Evolutionary conservation across 2,113 vertebrate species (phyloP).

Genomic region (Alaudala cheleensis): DNA sequence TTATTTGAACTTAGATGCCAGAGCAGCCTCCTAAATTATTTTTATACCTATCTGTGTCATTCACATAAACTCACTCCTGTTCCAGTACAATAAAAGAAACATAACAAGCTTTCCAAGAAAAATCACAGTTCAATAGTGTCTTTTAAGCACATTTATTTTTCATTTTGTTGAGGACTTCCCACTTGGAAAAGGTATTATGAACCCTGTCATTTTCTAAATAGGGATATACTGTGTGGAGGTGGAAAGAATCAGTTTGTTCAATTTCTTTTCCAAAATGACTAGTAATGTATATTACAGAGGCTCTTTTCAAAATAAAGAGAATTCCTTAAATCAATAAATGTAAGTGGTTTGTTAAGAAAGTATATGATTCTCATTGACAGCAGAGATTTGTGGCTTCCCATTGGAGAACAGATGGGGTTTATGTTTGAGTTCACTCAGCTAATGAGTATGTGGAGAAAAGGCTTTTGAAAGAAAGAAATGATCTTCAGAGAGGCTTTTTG

Average conservation of each 20-base stretch:
- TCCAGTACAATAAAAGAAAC: slow-evolving; percentile 13
- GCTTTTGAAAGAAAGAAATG: slow-evolving; percentile 37
- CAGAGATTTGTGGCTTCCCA: neutral
- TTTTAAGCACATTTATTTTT: slow-evolving; percentile 2
- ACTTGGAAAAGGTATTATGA: slow-evolving; percentile 13
- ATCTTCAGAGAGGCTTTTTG: neutral
- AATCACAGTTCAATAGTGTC: slow-evolving; percentile 9
- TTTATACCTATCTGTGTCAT: slow-evolving; percentile 27
- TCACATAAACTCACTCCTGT: slow-evolving; percentile 48
- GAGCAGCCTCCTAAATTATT: slow-evolving; percentile 3
- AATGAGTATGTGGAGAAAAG: slow-evolving; percentile 34
- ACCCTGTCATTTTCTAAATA: slow-evolving; percentile 6
- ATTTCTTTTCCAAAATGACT: slow-evolving; percentile 24
- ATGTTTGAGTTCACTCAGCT: slow-evolving; percentile 54
- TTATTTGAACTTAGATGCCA: slow-evolving; percentile 15
- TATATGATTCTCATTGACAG: neutral
- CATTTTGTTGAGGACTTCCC: slow-evolving; percentile 29
- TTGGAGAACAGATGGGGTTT: neutral
- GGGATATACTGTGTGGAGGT: neutral
- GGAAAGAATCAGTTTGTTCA: neutral
- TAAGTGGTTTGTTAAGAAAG: slow-evolving; percentile 29
- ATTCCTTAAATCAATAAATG: slow-evolving; percentile 26
- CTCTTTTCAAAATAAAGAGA: slow-evolving; percentile 39
- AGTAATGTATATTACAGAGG: neutral
- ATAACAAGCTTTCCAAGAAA: slow-evolving; percentile 38